Conservation (phyloP, 35 echinoderm and acorn worm species). For the Hemicentrotus pulcherrimus region DNA sequence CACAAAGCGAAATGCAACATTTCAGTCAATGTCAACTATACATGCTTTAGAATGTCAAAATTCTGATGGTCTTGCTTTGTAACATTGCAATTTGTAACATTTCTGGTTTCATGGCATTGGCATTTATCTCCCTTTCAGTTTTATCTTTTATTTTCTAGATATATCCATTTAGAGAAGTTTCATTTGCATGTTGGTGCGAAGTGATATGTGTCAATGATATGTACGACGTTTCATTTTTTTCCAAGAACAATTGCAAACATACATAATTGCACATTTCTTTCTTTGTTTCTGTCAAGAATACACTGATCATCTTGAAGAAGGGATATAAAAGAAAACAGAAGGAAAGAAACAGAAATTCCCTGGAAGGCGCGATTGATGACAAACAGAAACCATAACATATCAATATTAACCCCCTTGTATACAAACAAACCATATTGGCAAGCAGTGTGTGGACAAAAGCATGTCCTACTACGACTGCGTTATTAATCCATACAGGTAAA, state of each 20-base stretch:
- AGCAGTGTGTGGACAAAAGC: background rate
- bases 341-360: constrained; percentile 8
- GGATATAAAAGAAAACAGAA: background rate
- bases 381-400: background rate
- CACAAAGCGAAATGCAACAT: background rate
- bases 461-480: no score
- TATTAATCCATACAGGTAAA: background rate
- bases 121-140: no score
- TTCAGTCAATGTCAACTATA: background rate
- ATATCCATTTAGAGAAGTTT: no score
- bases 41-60: background rate
- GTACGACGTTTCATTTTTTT: background rate
- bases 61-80: background rate
- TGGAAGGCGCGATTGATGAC: background rate
- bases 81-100: no score
- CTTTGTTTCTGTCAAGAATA: background rate
- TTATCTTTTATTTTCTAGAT: no score
- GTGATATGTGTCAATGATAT: background rate
- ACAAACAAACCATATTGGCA: background rate
- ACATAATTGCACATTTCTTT: background rate
- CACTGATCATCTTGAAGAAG: background rate
- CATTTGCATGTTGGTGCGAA: background rate
- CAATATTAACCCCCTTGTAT: background rate
- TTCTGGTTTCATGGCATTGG: no score
- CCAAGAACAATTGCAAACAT: no score